phyloP scores from a whole-genome alignment of 2,888 invertebrate species.

The Mechanitis messenoides region DNA sequence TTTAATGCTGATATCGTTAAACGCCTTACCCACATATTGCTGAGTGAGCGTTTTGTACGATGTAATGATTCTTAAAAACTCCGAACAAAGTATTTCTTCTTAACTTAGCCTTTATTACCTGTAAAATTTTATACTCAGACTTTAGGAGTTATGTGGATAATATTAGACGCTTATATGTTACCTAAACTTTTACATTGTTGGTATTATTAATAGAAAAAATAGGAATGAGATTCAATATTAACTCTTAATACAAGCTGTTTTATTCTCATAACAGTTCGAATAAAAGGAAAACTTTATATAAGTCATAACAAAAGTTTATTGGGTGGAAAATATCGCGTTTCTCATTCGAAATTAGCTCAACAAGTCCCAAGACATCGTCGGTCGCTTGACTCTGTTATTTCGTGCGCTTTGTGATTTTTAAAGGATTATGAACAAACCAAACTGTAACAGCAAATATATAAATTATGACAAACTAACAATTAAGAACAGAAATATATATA shows the following conservation, averaged over 20 bases:
- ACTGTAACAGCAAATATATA: conserved; percentile 13
- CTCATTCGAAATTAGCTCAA: conserved; percentile 34
- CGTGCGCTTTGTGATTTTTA: conserved; percentile 23
- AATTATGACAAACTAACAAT: neutral
- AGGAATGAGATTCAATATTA: too few relatives aligned
- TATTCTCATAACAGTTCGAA: conserved; percentile 5
- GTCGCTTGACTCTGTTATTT: conserved; percentile 19
- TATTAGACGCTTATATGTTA: neutral
- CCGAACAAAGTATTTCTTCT: neutral
- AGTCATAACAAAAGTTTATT: conserved; percentile 33
- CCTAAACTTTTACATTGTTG: too few relatives aligned
- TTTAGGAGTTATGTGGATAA: neutral
- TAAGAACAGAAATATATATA: too few relatives aligned
- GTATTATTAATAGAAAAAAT: too few relatives aligned
- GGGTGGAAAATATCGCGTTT: conserved; percentile 40
- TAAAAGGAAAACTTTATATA: conserved; percentile 6
- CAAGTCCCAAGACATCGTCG: conserved; percentile 25
- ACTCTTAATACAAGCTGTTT: neutral
- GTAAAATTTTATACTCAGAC: neutral
- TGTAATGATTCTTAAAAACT: conserved; percentile 20
- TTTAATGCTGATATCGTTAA: conserved; percentile 70
- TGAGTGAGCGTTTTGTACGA: conserved; percentile 44
- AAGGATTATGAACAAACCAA: conserved; percentile 24
- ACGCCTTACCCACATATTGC: conserved; percentile 61
- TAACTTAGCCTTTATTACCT: neutral